Evolutionary conservation across 2,888 invertebrate genomes (phyloP).

Genomic region (Nephrotoma guestfalica): DNA sequence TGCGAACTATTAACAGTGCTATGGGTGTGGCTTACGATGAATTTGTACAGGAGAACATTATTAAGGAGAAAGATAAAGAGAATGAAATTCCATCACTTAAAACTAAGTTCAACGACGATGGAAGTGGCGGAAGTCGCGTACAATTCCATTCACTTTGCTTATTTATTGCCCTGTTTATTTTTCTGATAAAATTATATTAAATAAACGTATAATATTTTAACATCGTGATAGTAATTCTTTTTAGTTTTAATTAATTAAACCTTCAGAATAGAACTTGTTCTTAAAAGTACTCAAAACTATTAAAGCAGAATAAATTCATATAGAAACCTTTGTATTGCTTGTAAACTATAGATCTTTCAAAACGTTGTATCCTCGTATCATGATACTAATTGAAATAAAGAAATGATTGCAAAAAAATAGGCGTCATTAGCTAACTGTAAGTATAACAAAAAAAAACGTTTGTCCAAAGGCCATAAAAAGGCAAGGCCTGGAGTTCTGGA

Average conservation of each 20-base stretch:
- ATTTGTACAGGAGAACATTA: constrained; percentile 37
- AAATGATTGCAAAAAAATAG: too few relatives aligned
- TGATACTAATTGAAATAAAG: too few relatives aligned
- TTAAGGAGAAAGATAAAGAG: constrained; percentile 34
- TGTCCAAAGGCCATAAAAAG: too few relatives aligned
- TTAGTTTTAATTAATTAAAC: neutral
- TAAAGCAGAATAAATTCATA: too few relatives aligned
- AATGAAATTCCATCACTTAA: constrained; percentile 24
- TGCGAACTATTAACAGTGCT: constrained; percentile 57
- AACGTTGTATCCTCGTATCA: too few relatives aligned
- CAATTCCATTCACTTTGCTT: neutral
- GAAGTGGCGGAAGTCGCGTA: neutral
- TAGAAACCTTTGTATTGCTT: too few relatives aligned
- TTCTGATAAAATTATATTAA: neutral
- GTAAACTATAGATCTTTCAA: too few relatives aligned
- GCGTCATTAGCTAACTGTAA: too few relatives aligned
- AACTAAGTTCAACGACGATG: neutral
- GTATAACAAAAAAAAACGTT: too few relatives aligned
- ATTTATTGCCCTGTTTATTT: neutral
- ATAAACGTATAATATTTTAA: neutral
- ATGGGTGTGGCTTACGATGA: constrained; percentile 38
- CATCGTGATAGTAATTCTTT: neutral
- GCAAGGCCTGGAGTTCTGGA: too few relatives aligned
- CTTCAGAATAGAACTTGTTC: too few relatives aligned
- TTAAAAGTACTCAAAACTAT: too few relatives aligned